These are phyloP conservation scores for Musca vetustissima DNA, from an alignment of 1,140 invertebrate genomes.

Conservation along the genomic window DNA sequence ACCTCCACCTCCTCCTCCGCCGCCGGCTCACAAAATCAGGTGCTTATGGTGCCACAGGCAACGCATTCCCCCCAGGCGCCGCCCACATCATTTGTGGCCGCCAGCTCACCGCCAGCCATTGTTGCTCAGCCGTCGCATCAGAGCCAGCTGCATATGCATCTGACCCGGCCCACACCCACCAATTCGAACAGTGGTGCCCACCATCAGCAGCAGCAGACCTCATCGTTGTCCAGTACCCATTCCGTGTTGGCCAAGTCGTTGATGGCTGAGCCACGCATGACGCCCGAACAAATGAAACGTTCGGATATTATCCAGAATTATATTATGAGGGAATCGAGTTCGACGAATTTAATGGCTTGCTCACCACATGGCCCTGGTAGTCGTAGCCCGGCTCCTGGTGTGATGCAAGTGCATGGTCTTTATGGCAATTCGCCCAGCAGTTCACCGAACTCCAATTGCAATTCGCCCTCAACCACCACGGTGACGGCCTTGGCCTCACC, in stretches of 20 bases:
- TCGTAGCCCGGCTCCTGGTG: conserved; percentile 41
- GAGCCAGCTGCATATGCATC: conserved; percentile 60
- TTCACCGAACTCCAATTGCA: conserved; percentile 29
- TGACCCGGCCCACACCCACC: conserved; percentile 50
- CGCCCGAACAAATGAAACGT: conserved; percentile 83
- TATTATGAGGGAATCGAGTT: conserved; percentile 74
- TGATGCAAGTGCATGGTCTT: background rate
- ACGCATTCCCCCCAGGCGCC: conserved; percentile 23
- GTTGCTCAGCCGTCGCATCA: conserved; percentile 40
- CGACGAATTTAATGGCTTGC: conserved; percentile 41
- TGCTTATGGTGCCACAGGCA: conserved; percentile 19
- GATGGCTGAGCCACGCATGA: conserved; percentile 86
- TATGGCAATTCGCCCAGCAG: conserved; percentile 26
- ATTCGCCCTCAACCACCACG: conserved; percentile 32
- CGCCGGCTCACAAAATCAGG: background rate
- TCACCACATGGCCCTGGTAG: conserved; percentile 33
- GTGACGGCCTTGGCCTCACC: conserved; percentile 29
- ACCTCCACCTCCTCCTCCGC: background rate
- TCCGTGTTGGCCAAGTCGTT: conserved; percentile 84
- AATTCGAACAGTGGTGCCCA: conserved; percentile 30
- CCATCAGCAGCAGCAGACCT: conserved; percentile 44
- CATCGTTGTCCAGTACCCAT: conserved; percentile 70
- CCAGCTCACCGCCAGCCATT: conserved; percentile 23
- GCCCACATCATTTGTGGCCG: background rate
- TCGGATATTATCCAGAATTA: conserved; percentile 88